Conservation (phyloP, 2,113 vertebrate genomes). For the Pteruthius melanotis region DNA sequence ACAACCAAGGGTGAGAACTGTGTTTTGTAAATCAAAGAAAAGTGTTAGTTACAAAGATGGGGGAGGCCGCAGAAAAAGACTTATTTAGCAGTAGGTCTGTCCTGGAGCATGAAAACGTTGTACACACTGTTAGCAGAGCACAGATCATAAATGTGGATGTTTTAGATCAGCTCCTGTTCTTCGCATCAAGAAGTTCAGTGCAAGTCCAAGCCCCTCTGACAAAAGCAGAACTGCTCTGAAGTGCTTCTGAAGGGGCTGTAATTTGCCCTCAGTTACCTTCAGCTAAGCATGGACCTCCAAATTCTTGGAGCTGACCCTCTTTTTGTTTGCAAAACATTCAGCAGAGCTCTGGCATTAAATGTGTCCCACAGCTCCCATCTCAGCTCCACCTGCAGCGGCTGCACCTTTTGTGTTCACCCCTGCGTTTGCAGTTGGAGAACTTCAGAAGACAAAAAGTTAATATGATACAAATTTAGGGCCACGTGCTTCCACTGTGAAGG, state of each 20-base stretch:
- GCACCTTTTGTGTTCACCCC: neutral
- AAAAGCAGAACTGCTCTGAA: neutral
- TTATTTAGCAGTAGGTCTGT: neutral
- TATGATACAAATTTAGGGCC: neutral
- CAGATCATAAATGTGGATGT: neutral
- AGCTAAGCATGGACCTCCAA: neutral
- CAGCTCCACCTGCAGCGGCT: neutral
- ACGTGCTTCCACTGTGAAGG: neutral
- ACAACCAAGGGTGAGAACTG: neutral
- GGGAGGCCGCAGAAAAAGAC: neutral
- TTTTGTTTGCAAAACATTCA: neutral
- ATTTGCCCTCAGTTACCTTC: neutral
- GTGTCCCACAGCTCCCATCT: neutral
- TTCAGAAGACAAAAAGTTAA: slow-evolving; percentile 16
- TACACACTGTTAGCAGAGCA: neutral
- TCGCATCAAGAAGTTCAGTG: neutral
- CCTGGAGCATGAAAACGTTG: neutral
- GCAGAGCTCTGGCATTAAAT: neutral
- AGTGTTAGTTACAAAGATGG: neutral
- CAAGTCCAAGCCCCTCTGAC: neutral
- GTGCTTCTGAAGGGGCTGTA: neutral
- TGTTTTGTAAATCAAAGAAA: neutral
- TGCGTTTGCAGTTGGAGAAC: neutral
- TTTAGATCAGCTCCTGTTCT: neutral
- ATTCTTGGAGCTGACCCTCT: neutral